Base-by-base conservation (phyloP, 2,888 invertebrate genomes). In the Tachina lurida region DNA sequence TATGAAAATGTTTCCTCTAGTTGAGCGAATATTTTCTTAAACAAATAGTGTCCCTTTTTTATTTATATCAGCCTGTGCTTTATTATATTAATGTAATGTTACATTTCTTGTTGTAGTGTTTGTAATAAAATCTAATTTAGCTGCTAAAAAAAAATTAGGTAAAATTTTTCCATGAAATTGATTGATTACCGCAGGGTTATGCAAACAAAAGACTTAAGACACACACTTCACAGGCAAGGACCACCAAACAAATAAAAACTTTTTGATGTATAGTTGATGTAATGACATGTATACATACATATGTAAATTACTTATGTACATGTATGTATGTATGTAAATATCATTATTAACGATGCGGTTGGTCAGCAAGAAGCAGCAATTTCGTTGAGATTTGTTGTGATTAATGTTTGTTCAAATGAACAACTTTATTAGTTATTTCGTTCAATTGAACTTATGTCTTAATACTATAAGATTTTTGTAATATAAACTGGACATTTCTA, bases 181-280 rank as follows among this genome's bases (percentile, higher is more conserved):
- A 78, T 71, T 62, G 70, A 78, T 78, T 70, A 43, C 54, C 31
- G 7, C 17, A n/a, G n/a, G 17, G 49, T 73, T 65, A 49, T 65
- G 31, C 10, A 67, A 75, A 71, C 79, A 60, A 80, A 80, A 84
- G 75, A 80, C 65, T 84, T 80, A 84, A 75, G 84, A 58, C 65
- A 79, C 71, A 60, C 9, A 84, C 75, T 39, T 71, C 2, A 45
- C 0, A 54, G 45, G 5, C 39, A 62, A 56, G 17, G 39, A 39
- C 47, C 39, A 73, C 47, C 56, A 10, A 58, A 58, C 0, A 67
- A n/a, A 58, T 54, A 22, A 56, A 54, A 0, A 22, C 5, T 13
- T 62, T 52, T 65, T 52, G 22, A 67, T 67, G 76, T 56, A 31
- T 47, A 67, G n/a, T 58, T 56, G 54, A 67, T 75, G 54, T 65